Evolutionary conservation across 92 coral and sea anemone species (phyloP), one percentile per base, ranked within the genome.

Genomic region (Zoanthus solanderi): DNA sequence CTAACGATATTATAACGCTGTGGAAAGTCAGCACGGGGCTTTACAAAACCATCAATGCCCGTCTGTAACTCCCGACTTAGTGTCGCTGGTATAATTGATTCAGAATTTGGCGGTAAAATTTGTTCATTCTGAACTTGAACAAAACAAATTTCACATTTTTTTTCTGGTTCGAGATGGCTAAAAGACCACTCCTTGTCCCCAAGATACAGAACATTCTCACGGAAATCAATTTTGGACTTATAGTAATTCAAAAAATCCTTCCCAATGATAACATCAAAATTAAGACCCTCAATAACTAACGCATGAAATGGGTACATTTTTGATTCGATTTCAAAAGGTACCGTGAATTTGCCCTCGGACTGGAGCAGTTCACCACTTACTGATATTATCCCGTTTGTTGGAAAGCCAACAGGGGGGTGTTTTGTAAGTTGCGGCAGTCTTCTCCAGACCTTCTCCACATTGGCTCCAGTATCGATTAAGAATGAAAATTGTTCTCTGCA

Each of bases 241-340:
- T 81, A 94, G 37, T 44, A 42, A 28, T 87, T 90, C 7, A 94
- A 83, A 34, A 94, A 94, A 17, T 94, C 95, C 1, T 83, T 60
- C 0, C 95, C 95, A 47, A 92, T 65, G 17, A 92, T 94, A 0
- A 86, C 94, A 58, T 87, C 93, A 45, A 89, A 92, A 14, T 89
- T 58, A 9, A 94, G 54, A 29, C 75, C 72, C 7, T 88, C 88
- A 0, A 89, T 89, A 1, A 94, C 46, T 14, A 87, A 54, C 1
- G 89, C 92, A 7, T 30, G 15, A 58, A 91, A 91, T 10, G 89
- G 66, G 80, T 89, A 92, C 1, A 65, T 48, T 0, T 61, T 71
- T 8, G 56, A 53, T 30, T 90, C 86, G 44, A 91, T 86, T 78
- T 78, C 31, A 71, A 91, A 93, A 9, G 89, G 89, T 7, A 87